Evolutionary conservation across 2,888 invertebrate genomes (phyloP).

Genomic region (Tanytarsus gracilentus): DNA sequence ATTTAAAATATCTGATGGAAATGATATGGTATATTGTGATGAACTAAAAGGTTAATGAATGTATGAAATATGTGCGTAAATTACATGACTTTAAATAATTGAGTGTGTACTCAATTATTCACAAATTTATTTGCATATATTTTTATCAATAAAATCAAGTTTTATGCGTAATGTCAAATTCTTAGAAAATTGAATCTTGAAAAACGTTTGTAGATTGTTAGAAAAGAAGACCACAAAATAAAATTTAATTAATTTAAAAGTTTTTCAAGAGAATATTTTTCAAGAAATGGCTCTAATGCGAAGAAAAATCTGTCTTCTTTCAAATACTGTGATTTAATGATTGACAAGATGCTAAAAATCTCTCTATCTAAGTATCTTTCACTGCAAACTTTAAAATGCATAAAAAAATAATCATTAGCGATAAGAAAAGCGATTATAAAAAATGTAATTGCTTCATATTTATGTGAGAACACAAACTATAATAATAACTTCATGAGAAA

Average conservation of each 20-base stretch:
- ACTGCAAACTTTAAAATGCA: background rate
- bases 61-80: too few relatives aligned
- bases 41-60: too few relatives aligned
- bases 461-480: background rate
- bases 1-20: too few relatives aligned
- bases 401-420: background rate
- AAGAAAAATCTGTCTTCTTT: conserved; percentile 25
- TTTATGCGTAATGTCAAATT: too few relatives aligned
- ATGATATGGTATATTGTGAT: too few relatives aligned
- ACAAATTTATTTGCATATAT: too few relatives aligned
- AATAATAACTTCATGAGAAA: background rate
- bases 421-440: background rate
- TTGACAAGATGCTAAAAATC: background rate
- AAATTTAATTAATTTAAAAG: background rate
- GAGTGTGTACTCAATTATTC: too few relatives aligned
- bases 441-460: background rate
- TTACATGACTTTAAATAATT: too few relatives aligned
- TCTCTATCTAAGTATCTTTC: background rate
- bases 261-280: background rate
- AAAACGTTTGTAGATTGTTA: too few relatives aligned
- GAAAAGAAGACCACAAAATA: background rate
- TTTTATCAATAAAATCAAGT: too few relatives aligned
- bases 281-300: too few relatives aligned
- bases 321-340: conserved; percentile 28
- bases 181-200: too few relatives aligned